Conservation (phyloP, 2,888 invertebrate genomes). For the Thymelicus sylvestris region DNA sequence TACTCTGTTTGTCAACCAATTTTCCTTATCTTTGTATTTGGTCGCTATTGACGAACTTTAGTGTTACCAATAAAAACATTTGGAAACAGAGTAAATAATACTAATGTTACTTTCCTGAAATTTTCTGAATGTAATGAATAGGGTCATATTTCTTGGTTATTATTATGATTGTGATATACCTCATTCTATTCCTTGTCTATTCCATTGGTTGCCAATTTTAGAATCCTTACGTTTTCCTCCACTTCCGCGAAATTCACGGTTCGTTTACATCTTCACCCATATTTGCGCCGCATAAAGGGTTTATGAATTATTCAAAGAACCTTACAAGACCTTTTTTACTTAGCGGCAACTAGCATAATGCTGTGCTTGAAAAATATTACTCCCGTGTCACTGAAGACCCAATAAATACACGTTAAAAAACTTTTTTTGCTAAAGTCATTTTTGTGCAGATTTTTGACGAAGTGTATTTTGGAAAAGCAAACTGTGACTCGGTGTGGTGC, state of each 20-base stretch:
- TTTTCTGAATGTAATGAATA: too few relatives aligned
- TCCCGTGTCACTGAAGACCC: background rate
- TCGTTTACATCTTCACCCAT: slow-evolving; percentile 64
- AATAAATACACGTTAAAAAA: background rate
- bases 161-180: too few relatives aligned
- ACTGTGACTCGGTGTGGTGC: slow-evolving; percentile 1
- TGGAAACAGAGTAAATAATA: background rate
- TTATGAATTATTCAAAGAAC: slow-evolving; percentile 67
- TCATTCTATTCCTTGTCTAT: slow-evolving; percentile 13
- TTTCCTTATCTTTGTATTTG: too few relatives aligned
- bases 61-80: too few relatives aligned
- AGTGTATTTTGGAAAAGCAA: slow-evolving; percentile 25
- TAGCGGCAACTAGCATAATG: slow-evolving; percentile 51
- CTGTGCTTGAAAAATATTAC: slow-evolving; percentile 42
- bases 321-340: slow-evolving; percentile 62
- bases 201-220: slow-evolving; percentile 18
- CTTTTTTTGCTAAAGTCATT: background rate
- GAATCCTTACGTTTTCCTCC: slow-evolving; percentile 47
- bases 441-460: slow-evolving; percentile 2
- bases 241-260: slow-evolving; percentile 57
- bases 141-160: too few relatives aligned
- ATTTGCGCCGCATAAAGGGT: slow-evolving; percentile 58
- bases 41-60: too few relatives aligned
- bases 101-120: too few relatives aligned
- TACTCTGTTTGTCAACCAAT: too few relatives aligned